Conservation (phyloP, 1,140 invertebrate species). For the Bombyx mori region DNA sequence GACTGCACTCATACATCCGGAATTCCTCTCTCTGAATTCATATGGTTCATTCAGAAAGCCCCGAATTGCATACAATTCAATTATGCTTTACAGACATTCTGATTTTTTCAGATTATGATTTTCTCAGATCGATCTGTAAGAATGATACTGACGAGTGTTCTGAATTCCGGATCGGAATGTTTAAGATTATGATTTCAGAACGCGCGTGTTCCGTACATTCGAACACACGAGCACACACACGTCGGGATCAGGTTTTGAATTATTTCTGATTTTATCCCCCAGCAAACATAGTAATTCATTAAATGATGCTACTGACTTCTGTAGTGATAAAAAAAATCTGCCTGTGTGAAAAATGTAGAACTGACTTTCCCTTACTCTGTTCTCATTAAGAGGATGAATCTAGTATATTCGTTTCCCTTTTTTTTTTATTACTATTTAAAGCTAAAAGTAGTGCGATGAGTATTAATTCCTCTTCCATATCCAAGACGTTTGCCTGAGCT, state of each 20-base stretch:
- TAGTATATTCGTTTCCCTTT: too few relatives aligned
- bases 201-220: slow-evolving; percentile 2
- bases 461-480: too few relatives aligned
- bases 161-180: neutral
- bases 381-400: too few relatives aligned
- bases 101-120: slow-evolving; percentile 6
- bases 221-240: slow-evolving; percentile 2
- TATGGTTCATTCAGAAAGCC: slow-evolving; percentile 1
- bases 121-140: slow-evolving; percentile 4
- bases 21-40: neutral
- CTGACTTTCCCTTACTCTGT: too few relatives aligned
- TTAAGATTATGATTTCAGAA: slow-evolving; percentile 5
- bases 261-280: neutral
- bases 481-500: too few relatives aligned
- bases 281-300: too few relatives aligned
- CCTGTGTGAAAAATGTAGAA: neutral
- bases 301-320: too few relatives aligned
- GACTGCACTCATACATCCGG: neutral
- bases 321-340: too few relatives aligned
- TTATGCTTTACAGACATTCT: neutral
- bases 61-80: neutral
- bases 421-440: too few relatives aligned
- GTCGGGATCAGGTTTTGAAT: slow-evolving; percentile 1
- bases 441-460: too few relatives aligned
- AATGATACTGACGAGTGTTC: slow-evolving; percentile 5